Percentiles rank a stretch among this genome's conserved stretches.
Conservation (phyloP, 2,888 invertebrate genomes). For the Orgyia antiqua region DNA sequence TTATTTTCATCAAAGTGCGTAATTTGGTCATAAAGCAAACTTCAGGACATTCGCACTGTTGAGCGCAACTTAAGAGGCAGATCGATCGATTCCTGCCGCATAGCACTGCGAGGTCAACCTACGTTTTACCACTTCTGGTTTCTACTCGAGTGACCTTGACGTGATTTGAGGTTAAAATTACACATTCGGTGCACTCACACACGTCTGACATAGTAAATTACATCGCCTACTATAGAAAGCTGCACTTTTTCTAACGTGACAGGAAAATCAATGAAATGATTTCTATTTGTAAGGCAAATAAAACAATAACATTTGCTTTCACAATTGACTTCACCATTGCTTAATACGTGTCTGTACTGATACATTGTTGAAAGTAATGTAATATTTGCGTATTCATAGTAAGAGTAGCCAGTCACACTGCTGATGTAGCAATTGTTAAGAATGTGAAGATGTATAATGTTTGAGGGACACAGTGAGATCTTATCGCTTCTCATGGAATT, state of each 20-base stretch:
- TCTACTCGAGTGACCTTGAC: conserved; percentile 58
- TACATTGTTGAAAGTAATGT: conserved; percentile 17
- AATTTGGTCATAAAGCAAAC: too few species aligned
- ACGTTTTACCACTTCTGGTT: conserved; percentile 62
- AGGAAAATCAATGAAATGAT: conserved; percentile 39
- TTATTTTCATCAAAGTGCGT: too few species aligned
- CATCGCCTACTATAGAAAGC: conserved; percentile 56
- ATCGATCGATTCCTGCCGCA: conserved; percentile 38
- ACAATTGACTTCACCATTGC: conserved; percentile 39
- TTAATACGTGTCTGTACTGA: too few species aligned
- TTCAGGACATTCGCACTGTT: conserved; percentile 5
- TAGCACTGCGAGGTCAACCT: conserved; percentile 55
- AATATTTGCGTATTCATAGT: conserved; percentile 9
- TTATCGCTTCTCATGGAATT: conserved; percentile 28
- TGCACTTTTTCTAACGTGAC: conserved; percentile 61
- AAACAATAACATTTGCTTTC: conserved; percentile 29
- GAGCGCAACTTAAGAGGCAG: conserved; percentile 14
- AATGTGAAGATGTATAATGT: conserved; percentile 33
- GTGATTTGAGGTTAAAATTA: conserved; percentile 59
- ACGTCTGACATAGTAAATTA: conserved; percentile 38
- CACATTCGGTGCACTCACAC: conserved; percentile 44
- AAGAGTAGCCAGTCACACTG: too few species aligned
- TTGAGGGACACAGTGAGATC: conserved; percentile 7
- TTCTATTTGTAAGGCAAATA: conserved; percentile 33
- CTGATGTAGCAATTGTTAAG: conserved; percentile 9